Base-by-base conservation (phyloP, 2,113 vertebrate species). In the Semnornis frantzii region DNA sequence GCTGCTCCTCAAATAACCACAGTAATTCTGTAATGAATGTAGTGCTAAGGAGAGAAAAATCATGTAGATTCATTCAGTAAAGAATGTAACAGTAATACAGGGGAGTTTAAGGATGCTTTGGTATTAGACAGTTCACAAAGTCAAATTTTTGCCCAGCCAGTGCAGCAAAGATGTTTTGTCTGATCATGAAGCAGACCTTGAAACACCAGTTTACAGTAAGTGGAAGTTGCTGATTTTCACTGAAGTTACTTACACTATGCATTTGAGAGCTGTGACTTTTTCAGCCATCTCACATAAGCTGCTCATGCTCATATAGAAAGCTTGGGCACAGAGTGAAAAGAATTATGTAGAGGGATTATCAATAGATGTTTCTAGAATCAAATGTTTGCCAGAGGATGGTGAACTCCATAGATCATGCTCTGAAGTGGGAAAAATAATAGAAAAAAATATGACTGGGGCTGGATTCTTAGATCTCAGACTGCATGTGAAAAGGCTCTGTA, bases 351-450 rank as follows among this genome's bases (percentile, higher is more conserved):
- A 69, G 19, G 5, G 20, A 76, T 62, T 31, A 80, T 31, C 9
- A 72, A 23, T 31, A 80, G 66, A 37, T 16, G 5, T 21, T 60
- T 66, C 42, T 66, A 63, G 27, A 57, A 91, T 17, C 1, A 25
- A 15, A 10, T 69, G 2, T 79, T 70, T 83, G 5, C 10, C 73
- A 81, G 52, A 58, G 80, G 48, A 28, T 19, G 5, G 37, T 37
- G 11, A 39, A 33, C 9, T 39, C 11, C 2, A 4, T 18, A 27
- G 1, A 0, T 25, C 13, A 27, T 21, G 11, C 6, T 66, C 15
- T 77, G 25, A 82, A 85, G 31, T 13, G 3, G 23, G 25, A 1
- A 77, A 83, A 85, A 58, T 46, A 76, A 27, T 8, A 28, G 37
- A 52, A 77, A 73, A 74, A 70, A 74, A 81, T 37, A 25, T 10